Evolutionary conservation across 1,140 invertebrate genomes (phyloP).

Genomic region (Arctopsyche grandis): DNA sequence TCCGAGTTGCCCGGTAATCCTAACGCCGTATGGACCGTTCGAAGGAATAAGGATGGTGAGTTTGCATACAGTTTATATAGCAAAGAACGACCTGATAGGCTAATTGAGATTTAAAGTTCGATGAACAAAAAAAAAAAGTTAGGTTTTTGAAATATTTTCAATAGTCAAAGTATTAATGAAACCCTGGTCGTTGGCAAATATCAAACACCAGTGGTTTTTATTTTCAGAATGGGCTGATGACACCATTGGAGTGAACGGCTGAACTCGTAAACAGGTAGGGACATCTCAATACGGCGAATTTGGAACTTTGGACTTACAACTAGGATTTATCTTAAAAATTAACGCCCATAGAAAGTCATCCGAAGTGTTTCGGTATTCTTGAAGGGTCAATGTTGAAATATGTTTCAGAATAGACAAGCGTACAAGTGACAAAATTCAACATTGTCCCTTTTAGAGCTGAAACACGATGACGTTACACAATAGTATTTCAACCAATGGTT

Average conservation of each 20-base stretch:
- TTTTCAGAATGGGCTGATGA: slow-evolving; percentile 65
- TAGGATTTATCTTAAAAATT: background rate
- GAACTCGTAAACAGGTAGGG: slow-evolving; percentile 53
- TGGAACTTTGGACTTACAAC: background rate
- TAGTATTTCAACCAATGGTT: background rate
- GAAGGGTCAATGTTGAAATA: too few species aligned
- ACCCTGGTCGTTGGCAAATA: slow-evolving; percentile 67
- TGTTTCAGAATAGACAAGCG: too few species aligned
- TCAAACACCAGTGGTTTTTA: slow-evolving; percentile 70
- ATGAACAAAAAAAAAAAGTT: too few species aligned
- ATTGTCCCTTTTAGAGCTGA: too few species aligned
- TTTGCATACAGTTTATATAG: background rate
- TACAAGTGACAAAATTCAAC: too few species aligned
- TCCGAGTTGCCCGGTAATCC: slow-evolving; percentile 99
- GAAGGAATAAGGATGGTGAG: slow-evolving; percentile 91
- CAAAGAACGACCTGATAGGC: background rate
- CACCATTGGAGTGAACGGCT: slow-evolving; percentile 56
- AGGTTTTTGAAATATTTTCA: background rate
- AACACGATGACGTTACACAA: too few species aligned
- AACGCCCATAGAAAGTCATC: background rate
- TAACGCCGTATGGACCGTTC: slow-evolving; percentile 99
- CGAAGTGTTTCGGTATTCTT: too few species aligned
- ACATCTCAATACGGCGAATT: slow-evolving; percentile 6
- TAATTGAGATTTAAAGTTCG: too few species aligned
- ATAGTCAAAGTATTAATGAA: slow-evolving; percentile 65